Percentiles rank a stretch among this genome's conserved stretches.
phyloP scores from a whole-genome alignment of 2,113 vertebrate species.

The Hippolais icterina region DNA sequence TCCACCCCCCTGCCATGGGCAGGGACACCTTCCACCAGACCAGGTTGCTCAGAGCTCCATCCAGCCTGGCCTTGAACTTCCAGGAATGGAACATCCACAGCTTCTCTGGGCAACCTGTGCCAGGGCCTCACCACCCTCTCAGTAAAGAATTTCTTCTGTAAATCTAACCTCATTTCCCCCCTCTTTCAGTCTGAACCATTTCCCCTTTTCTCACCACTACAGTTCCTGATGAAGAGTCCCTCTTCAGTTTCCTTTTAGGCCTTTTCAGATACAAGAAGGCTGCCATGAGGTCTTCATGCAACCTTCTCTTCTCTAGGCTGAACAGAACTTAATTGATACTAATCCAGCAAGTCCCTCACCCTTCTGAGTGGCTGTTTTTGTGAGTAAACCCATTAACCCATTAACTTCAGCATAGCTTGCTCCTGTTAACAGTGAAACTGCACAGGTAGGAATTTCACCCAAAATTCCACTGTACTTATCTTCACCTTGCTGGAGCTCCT shows the following conservation, averaged over 20 bases:
- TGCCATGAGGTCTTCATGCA: background rate
- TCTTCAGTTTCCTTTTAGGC: background rate
- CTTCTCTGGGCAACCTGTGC: background rate
- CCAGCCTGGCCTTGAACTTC: background rate
- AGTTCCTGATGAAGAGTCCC: background rate
- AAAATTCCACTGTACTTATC: background rate
- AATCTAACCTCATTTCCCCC: background rate
- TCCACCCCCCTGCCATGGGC: background rate
- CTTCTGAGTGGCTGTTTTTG: background rate
- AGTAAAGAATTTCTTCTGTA: background rate
- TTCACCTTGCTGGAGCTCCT: background rate
- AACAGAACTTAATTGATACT: background rate
- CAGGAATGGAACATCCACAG: background rate
- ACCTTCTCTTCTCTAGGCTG: background rate
- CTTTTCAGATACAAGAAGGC: background rate
- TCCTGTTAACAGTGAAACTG: background rate
- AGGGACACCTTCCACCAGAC: accelerated
- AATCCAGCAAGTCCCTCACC: background rate
- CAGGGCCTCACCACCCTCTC: background rate
- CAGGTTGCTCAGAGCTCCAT: background rate
- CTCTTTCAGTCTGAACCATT: background rate
- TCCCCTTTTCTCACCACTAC: background rate
- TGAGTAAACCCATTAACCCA: background rate
- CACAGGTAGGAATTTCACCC: background rate
- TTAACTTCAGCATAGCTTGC: background rate